These are phyloP conservation scores for Panopea generosa DNA, from an alignment of 2,888 invertebrate genomes.

Conservation along the genomic window DNA sequence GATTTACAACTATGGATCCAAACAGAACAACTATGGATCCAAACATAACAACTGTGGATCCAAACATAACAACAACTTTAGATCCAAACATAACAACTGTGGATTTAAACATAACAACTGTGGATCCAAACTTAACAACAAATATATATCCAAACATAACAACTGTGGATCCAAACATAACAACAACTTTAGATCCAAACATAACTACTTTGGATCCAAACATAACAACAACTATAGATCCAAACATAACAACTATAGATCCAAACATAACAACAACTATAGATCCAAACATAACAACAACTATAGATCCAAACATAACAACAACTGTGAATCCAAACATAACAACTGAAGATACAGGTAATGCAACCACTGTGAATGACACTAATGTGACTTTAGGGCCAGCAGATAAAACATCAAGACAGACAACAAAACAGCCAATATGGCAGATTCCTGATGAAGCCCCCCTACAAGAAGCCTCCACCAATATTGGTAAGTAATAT, in stretches of 20 bases:
- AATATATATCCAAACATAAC: background rate
- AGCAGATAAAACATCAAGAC: background rate
- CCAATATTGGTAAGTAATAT: constrained; percentile 29
- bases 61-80: background rate
- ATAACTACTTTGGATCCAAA: background rate
- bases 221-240: constrained; percentile 9
- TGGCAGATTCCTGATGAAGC: background rate
- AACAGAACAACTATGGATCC: background rate
- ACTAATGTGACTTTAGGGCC: constrained; percentile 3
- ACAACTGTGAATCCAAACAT: background rate
- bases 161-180: background rate
- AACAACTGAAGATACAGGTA: background rate
- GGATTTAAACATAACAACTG: background rate
- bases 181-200: constrained; percentile 1
- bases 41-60: background rate
- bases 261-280: background rate
- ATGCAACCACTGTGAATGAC: constrained; percentile 1
- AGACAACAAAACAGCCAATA: background rate
- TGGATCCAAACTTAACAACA: background rate
- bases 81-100: background rate
- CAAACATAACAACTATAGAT: background rate
- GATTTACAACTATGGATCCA: background rate
- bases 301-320: constrained; percentile 4
- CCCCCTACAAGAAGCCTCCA: background rate
- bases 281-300: constrained; percentile 1